Conservation (phyloP, 2,797 vertebrate genomes). For the Momotus momota region DNA sequence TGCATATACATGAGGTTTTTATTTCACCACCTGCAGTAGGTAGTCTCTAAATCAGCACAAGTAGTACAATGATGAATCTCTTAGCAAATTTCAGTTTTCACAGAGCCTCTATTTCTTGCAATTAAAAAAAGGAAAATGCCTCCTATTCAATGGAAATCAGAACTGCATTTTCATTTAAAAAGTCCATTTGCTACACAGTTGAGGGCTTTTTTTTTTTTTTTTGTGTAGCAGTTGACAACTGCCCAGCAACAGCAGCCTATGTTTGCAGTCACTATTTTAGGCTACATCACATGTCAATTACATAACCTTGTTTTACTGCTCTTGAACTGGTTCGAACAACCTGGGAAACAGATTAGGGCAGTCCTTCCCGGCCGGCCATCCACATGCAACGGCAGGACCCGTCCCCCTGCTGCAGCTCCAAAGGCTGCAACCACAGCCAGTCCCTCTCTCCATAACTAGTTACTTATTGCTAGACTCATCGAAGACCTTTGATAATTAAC, state of each 20-base stretch:
- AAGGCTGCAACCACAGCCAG: neutral
- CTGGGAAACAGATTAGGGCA: constrained; percentile 90
- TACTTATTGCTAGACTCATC: constrained; percentile 78
- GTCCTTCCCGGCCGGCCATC: constrained; percentile 63
- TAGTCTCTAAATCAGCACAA: neutral
- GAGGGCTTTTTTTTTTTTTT: constrained; percentile 16
- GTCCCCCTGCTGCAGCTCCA: neutral
- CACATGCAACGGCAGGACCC: neutral
- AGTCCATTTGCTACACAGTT: constrained; percentile 60
- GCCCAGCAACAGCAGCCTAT: constrained; percentile 96
- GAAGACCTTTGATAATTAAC: constrained; percentile 77
- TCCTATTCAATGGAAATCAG: neutral
- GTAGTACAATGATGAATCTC: neutral
- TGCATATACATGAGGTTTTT: constrained; percentile 10
- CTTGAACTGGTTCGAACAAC: constrained; percentile 97
- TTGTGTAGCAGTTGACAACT: constrained; percentile 89
- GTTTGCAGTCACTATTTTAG: constrained; percentile 97
- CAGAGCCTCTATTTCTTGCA: neutral
- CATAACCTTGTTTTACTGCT: constrained; percentile 99
- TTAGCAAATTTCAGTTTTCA: constrained; percentile 4
- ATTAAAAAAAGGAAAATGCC: neutral
- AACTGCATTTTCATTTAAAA: constrained; percentile 63
- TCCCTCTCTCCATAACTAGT: constrained; percentile 67
- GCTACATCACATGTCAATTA: constrained; percentile 98
- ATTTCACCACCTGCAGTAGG: neutral